Evolutionary conservation across 1,140 invertebrate genomes (phyloP).

Genomic region (Calliopsis andreniformis): DNA sequence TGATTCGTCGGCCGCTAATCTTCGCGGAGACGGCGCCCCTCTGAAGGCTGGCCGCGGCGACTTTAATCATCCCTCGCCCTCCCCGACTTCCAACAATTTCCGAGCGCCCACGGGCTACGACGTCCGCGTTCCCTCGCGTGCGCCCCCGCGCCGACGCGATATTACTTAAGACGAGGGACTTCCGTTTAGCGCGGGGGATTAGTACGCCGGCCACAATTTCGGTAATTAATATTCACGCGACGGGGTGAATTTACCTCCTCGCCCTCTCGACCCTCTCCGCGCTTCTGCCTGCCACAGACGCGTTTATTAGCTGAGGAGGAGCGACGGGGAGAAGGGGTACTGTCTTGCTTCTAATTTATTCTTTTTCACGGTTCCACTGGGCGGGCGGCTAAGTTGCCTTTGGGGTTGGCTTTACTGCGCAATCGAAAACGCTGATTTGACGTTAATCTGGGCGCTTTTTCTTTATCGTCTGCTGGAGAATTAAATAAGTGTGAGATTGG

Average conservation of each 20-base stretch:
- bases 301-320: slow-evolving; percentile 20
- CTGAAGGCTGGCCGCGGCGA: slow-evolving; percentile 51
- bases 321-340: not conserved
- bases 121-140: not conserved
- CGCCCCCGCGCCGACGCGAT: slow-evolving; percentile 38
- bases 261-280: not conserved
- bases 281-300: not conserved
- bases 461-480: too few relatives aligned
- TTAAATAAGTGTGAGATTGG: too few relatives aligned
- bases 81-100: slow-evolving; percentile 67
- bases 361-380: not conserved
- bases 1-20: slow-evolving; percentile 77
- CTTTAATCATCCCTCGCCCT: slow-evolving; percentile 73
- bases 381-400: too few relatives aligned
- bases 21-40: slow-evolving; percentile 60
- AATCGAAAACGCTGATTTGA: too few relatives aligned
- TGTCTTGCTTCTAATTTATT: slow-evolving; percentile 8
- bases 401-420: too few relatives aligned
- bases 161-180: slow-evolving; percentile 70
- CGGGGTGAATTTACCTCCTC: slow-evolving; percentile 26
- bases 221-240: slow-evolving; percentile 60
- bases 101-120: slow-evolving; percentile 54
- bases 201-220: slow-evolving; percentile 49
- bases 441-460: too few relatives aligned
- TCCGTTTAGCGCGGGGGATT: slow-evolving; percentile 52